Base-by-base conservation (phyloP, 35 echinoderm and acorn worm species). In the Eucidaris tribuloides region DNA sequence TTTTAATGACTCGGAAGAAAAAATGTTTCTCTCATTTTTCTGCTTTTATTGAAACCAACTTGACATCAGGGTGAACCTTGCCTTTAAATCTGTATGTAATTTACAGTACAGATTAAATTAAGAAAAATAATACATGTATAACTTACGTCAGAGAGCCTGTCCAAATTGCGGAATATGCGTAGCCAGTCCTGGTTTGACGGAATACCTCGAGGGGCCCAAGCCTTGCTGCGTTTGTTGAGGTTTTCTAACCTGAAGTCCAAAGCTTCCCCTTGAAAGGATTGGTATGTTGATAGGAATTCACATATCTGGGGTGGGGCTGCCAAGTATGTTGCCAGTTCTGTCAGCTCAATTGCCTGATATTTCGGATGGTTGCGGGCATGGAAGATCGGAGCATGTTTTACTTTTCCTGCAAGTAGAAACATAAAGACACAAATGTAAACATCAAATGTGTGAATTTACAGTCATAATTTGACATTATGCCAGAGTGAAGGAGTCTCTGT, bases 361-460 rank as follows among this genome's bases (percentile, higher is more conserved):
- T 85, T 85, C 1, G 62, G 65, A 24, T 85, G 83, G 33, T 85
- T 85, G 14, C 66, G 19, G 3, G 20, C 83, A n/a, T 85, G 83
- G 29, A 85, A 85, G 1, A 85, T 76, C 2, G 83, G 65, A 22
- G 83, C 62, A 58, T 85, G 65, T 50, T 76, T 85, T 14, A 85
- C 29, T 29, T 43, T 46, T 1, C 62, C 83, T 25, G 46, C 20
- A 43, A n/a, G n/a, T n/a, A n/a, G n/a, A n/a, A n/a, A n/a, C n/a
- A n/a, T n/a, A n/a, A n/a, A n/a, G n/a, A n/a, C n/a, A n/a, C n/a
- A n/a, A n/a, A n/a, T n/a, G n/a, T n/a, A n/a, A n/a, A n/a, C n/a
- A n/a, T n/a, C n/a, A n/a, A n/a, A n/a, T n/a, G n/a, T n/a, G n/a
- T n/a, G n/a, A n/a, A n/a, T n/a, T n/a, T n/a, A n/a, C n/a, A n/a